Evolutionary conservation across 1,140 invertebrate species (phyloP), one percentile per base, ranked within the genome.

Genomic region (Globodera ellingtonae): DNA sequence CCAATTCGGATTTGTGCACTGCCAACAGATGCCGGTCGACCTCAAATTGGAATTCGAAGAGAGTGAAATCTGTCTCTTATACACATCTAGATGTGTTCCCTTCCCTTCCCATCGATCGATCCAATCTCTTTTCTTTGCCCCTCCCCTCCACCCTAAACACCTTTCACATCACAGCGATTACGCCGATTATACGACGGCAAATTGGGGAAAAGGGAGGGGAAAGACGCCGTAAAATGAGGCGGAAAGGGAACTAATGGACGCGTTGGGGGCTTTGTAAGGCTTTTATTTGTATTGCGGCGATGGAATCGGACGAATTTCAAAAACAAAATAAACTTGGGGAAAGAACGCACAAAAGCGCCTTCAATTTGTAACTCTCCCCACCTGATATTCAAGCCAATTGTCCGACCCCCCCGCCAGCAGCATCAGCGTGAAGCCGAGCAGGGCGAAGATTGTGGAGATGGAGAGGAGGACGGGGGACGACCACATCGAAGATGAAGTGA

Each of bases 361-460:
- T 35, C 35, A 3, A 0, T 35, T 35, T 35, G 35, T 24, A 24
- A 24, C 35, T 18, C 18, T 44, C 48, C 83, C 65, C 24, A 86
- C 83, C 56, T 70, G 50, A 75, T 86, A 84, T 67, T 84, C 83
- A 13, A 82, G 56, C 83, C 83, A 84, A 65, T 84, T 87, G 56
- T 84, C 83, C 21, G 80, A 71, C 35, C 82, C 50, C 8, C 83
- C 82, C 24, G 81, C 84, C 8, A 84, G 73, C 4, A 71, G 48
- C 46, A 84, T 62, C 15, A 84, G 46, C 8, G 84, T 79, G 24
- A 86, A 73, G 35, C 83, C 83, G 70, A 84, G 24, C 84, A 84
- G 73, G 13, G 84, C 84, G 66, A 84, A 84, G 18, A 84, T 72
- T 52, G 81, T 82, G 13, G 72, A 79, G 48, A 73, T 56, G 47